Percentiles rank a stretch among this genome's conserved stretches.
phyloP scores from a whole-genome alignment of 37 sponge, comb jelly and placozoan genomes.

The Geodia barretti region DNA sequence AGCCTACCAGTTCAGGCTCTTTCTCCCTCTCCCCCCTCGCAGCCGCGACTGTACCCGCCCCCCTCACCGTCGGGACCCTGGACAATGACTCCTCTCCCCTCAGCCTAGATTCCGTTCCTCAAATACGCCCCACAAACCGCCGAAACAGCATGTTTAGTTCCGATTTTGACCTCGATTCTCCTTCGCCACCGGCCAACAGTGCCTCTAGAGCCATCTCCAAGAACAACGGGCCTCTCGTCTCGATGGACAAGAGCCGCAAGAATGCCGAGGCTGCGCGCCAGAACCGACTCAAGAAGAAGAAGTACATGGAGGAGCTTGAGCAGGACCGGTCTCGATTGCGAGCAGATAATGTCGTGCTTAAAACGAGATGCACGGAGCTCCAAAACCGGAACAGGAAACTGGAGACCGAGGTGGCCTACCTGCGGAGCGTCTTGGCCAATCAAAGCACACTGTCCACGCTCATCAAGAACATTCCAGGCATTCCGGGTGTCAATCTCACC shows the following conservation, averaged over 20 bases:
- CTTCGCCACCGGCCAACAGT: background rate
- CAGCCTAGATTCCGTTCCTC: no score
- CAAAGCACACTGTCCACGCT: slow-evolving; percentile 61
- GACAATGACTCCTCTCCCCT: no score
- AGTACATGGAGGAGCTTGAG: slow-evolving; percentile 54
- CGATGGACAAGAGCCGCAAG: slow-evolving; percentile 38
- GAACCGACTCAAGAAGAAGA: slow-evolving; percentile 77
- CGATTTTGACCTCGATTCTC: background rate
- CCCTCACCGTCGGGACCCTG: background rate
- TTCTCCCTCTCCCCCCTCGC: background rate
- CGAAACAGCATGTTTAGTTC: background rate
- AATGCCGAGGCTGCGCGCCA: slow-evolving; percentile 76
- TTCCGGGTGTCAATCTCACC: slow-evolving; percentile 39
- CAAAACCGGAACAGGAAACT: slow-evolving; percentile 24
- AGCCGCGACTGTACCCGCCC: no score
- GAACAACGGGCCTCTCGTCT: background rate
- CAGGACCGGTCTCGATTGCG: slow-evolving; percentile 26
- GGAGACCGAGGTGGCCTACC: slow-evolving; percentile 64
- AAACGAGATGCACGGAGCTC: slow-evolving; percentile 25
- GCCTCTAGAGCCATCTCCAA: background rate
- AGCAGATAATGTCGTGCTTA: slow-evolving; percentile 51
- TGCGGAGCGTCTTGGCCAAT: slow-evolving; percentile 67
- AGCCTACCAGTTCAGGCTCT: background rate
- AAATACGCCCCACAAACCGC: no score
- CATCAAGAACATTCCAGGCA: slow-evolving; percentile 66